Evolutionary conservation across 2,888 invertebrate species (phyloP), one percentile per base, ranked within the genome.

Genomic region (Drosophila tanythrix): DNA sequence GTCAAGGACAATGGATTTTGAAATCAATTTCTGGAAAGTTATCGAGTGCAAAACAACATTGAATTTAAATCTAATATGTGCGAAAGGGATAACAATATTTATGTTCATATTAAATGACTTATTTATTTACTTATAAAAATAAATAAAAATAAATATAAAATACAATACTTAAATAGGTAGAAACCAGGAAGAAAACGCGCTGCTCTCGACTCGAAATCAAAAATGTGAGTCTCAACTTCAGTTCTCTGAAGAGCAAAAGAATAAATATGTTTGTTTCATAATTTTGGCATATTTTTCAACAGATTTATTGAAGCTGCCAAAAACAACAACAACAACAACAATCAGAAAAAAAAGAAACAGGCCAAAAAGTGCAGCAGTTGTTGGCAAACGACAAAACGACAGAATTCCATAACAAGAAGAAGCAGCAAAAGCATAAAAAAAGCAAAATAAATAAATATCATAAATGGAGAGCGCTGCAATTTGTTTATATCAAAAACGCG

Each of bases 401-500:
- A 35, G 21, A 50, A 38, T 40, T 25, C 3, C 40, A 38, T 5
- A 63, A 52, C 56, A 60, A 48, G 55, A 33, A 43, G 29, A 51
- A 36, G 46, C 31, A 63, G 51, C 40, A 21, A 33, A 48, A 70
- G 68, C 70, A 77, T 77, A 81, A 27, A 27, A 36, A 53, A 61
- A 46, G 35, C 40, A 40, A 69, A 74, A 52, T 50, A 46, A 46
- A 58, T 64, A 76, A 79, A 83, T 88, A 86, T 84, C 88, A 82
- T 82, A 89, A 89, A 86, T 90, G 81, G 80, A 88, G 74, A n/a
- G 70, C 81, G 75, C 80, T 81, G 81, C 88, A 89, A 90, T 90
- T 90, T 90, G 90, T 89, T 86, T 90, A 90, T 90, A 90, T 90
- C 88, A 79, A 75, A 82, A 79, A 66, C 65, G 76, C 76, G 70